Evolutionary conservation across 2,888 invertebrate species (phyloP).

Genomic region (Pseudolycoriella hygida): DNA sequence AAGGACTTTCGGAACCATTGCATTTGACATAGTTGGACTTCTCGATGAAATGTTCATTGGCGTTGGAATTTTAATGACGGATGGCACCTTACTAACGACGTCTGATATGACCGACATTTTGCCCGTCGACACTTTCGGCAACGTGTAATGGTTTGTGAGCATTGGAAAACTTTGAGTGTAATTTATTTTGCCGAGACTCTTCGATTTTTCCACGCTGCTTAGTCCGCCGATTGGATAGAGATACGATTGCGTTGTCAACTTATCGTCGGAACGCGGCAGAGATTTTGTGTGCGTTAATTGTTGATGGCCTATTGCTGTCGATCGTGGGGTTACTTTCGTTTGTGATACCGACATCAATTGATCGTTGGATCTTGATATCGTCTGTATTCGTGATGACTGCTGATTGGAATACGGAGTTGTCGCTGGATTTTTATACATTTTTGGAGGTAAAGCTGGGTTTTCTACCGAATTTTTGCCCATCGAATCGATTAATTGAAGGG

Average conservation of each 20-base stretch:
- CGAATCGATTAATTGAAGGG: slow-evolving; percentile 13
- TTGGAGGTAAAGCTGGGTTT: slow-evolving; percentile 28
- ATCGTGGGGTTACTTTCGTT: not conserved
- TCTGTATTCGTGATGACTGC: slow-evolving; percentile 12
- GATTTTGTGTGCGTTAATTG: slow-evolving; percentile 12
- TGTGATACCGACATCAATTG: not conserved
- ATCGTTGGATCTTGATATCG: slow-evolving; percentile 13
- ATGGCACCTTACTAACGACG: slow-evolving; percentile 28
- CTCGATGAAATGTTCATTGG: slow-evolving; percentile 1
- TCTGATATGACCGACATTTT: slow-evolving; percentile 11
- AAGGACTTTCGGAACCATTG: slow-evolving; percentile 9
- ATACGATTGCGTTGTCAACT: slow-evolving; percentile 17
- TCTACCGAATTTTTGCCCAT: slow-evolving; percentile 10
- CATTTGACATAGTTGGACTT: not conserved
- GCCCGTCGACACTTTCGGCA: slow-evolving; percentile 6
- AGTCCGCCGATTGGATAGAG: not conserved
- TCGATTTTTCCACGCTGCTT: slow-evolving; percentile 11
- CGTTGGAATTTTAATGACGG: slow-evolving; percentile 9
- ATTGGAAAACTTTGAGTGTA: slow-evolving; percentile 26
- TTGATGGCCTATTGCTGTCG: not conserved
- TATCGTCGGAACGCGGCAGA: slow-evolving; percentile 16
- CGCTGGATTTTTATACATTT: slow-evolving; percentile 25
- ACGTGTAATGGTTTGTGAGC: slow-evolving; percentile 6
- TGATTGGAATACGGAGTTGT: slow-evolving; percentile 7
- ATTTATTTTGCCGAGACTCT: slow-evolving; percentile 22